Evolutionary conservation across 2,888 invertebrate species (phyloP), one percentile per base, ranked within the genome.

Genomic region (Timema podura): DNA sequence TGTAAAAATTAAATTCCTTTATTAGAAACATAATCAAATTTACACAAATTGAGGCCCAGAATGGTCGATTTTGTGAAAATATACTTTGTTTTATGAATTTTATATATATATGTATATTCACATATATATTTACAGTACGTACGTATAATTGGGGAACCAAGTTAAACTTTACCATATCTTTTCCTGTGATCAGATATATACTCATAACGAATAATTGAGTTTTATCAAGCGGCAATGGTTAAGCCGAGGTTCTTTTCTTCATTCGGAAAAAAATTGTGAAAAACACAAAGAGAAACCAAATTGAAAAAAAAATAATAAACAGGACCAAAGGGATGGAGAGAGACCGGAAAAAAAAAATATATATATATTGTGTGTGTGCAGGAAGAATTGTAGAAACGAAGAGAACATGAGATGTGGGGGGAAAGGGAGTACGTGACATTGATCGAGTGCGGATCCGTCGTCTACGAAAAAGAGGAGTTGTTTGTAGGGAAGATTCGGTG

Each of bases 191-290:
- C 30, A 30, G 30, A 30, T 30, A 3, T 30, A 30, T 30, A 30
- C 30, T 30, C 30, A 30, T 30, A 30, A 30, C 30, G 30, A 30
- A 68, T 71, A 71, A 71, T 71, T 68, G 66, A 71, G 71, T 68
- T 71, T 65, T 59, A 54, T 68, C 49, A 44, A 48, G 68, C 68
- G 67, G 65, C 65, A 68, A 68, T 68, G 68, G 68, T 66, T 59
- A 65, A 64, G 44, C 46, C 45, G 51, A 65, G 65, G 65, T 61
- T 8, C 30, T 30, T 30, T 30, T 30, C 45, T 70, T 47, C 67
- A 61, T 49, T 44, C 46, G 48, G 64, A 48, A 69, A 46, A 30
- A 30, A 30, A 30, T 30, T 30, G 30, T 30, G 2, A 30, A 30
- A 68, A 68, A 48, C 30, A 49, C 57, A 44, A 48, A 61, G 45